A percentile compares a stretch with the other conserved stretches of the same genome.
Evolutionary conservation across 2,888 invertebrate genomes (phyloP).

Genomic region (Sminthurides aquaticus): DNA sequence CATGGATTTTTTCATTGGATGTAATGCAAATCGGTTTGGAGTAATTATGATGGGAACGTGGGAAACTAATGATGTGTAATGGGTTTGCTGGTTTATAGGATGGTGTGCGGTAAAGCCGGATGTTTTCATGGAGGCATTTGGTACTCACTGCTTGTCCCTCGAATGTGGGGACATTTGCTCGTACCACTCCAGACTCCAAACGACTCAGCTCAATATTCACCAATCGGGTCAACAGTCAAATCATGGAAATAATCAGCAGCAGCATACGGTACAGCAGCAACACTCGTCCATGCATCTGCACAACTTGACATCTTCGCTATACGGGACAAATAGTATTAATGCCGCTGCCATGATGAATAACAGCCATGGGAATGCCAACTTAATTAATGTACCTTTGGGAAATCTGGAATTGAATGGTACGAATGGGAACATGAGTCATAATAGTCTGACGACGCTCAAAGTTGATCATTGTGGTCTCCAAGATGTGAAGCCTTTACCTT

Average conservation of each 20-base stretch:
- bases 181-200: constrained; percentile 16
- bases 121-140: constrained; percentile 47
- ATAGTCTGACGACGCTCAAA: not conserved
- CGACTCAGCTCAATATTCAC: constrained; percentile 16
- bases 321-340: not conserved
- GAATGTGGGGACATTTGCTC: constrained; percentile 48
- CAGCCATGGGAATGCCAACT: not conserved
- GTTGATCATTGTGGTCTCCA: not conserved
- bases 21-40: too few relatives aligned
- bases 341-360: not conserved
- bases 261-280: not conserved
- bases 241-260: not conserved
- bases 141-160: constrained; percentile 47
- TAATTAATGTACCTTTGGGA: not conserved
- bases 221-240: not conserved
- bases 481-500: not conserved
- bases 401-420: constrained; percentile 2
- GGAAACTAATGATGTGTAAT: too few relatives aligned
- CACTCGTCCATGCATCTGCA: not conserved
- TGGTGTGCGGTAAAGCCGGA: constrained; percentile 49
- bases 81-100: constrained; percentile 43
- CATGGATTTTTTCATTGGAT: too few relatives aligned
- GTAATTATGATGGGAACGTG: too few relatives aligned
- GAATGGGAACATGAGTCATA: not conserved
- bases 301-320: not conserved